Conservation (phyloP, 2,888 invertebrate genomes). For the Thymelicus lineola region DNA sequence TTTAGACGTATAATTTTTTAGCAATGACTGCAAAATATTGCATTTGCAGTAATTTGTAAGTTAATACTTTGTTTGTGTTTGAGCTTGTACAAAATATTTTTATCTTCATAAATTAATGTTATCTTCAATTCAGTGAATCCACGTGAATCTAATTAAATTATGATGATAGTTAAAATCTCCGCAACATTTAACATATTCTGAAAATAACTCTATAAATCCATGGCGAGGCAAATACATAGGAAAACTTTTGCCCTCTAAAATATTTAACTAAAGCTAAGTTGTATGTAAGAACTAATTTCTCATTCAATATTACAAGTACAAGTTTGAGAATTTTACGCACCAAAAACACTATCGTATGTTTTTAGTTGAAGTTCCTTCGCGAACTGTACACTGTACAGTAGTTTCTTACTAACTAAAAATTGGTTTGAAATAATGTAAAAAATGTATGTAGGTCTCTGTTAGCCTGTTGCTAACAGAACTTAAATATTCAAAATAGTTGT, state of each 20-base stretch:
- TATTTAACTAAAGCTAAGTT: constrained; percentile 21
- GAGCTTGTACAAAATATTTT: too few species aligned
- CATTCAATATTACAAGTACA: constrained; percentile 4
- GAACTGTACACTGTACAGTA: not conserved
- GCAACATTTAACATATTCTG: not conserved
- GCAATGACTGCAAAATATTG: too few species aligned
- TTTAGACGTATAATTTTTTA: too few species aligned
- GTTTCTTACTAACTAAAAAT: constrained; percentile 1
- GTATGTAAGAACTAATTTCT: constrained; percentile 17
- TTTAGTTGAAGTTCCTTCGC: not conserved
- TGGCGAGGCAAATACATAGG: not conserved
- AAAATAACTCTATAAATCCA: not conserved
- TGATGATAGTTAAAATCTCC: not conserved
- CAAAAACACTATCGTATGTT: constrained; percentile 11
- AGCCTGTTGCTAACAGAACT: too few species aligned
- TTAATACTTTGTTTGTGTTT: too few species aligned
- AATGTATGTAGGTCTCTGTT: too few species aligned
- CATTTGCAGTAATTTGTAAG: too few species aligned
- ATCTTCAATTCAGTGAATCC: too few species aligned
- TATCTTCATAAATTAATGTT: too few species aligned
- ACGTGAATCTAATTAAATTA: too few species aligned
- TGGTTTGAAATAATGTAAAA: not conserved
- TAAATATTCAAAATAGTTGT: too few species aligned
- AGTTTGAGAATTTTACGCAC: constrained; percentile 21
- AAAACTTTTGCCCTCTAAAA: constrained; percentile 12